These are phyloP conservation scores for Barypeithes pellucidus DNA, from an alignment of 2,888 invertebrate species.

Conservation along the genomic window DNA sequence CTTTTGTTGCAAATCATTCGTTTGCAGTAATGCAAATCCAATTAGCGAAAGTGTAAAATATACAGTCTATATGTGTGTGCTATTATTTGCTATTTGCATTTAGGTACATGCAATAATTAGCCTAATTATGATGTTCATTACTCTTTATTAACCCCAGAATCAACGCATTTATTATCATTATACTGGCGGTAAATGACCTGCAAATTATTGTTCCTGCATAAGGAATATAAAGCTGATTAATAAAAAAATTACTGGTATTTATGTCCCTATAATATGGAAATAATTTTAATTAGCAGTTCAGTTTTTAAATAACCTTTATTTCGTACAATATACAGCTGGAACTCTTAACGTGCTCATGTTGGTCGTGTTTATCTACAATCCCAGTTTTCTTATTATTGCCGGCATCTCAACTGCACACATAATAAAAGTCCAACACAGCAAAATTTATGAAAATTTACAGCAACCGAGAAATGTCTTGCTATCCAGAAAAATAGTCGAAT, in stretches of 20 bases:
- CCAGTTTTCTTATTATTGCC: neutral
- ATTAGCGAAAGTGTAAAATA: slow-evolving; percentile 11
- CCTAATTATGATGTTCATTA: neutral
- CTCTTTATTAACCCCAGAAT: neutral
- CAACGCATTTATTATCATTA: neutral
- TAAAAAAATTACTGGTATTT: no score
- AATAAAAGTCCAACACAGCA: neutral
- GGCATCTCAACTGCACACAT: neutral
- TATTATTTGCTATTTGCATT: neutral
- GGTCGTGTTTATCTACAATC: no score
- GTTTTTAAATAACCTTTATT: no score
- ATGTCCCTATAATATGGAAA: no score
- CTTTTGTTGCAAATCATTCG: neutral
- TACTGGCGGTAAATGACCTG: neutral
- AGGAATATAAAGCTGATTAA: no score
- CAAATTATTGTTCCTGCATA: no score
- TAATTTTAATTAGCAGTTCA: no score
- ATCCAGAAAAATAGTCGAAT: slow-evolving; percentile 31
- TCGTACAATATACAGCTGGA: no score
- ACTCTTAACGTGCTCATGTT: no score
- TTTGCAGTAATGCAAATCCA: neutral
- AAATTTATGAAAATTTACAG: slow-evolving; percentile 13
- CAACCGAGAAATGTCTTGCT: neutral
- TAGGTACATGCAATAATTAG: neutral
- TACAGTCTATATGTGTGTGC: neutral